Evolutionary conservation across 2,888 invertebrate genomes (phyloP).

Genomic region (Drosophila colorata): DNA sequence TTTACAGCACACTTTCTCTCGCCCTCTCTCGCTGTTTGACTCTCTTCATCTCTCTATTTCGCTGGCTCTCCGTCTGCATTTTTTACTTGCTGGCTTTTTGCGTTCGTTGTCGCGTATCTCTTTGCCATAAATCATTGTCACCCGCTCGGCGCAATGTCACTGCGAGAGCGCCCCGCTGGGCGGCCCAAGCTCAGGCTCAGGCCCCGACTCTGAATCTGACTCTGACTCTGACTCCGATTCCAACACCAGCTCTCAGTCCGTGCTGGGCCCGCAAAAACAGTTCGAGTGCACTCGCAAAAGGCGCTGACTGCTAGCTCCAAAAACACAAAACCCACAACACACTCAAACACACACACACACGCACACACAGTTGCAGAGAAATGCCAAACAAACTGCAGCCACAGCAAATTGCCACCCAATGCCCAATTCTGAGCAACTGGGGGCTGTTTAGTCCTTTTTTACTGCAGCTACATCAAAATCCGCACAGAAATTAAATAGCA

Average conservation of each 20-base stretch:
- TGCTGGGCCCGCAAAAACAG: constrained; percentile 36
- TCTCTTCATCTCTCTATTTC: constrained; percentile 12
- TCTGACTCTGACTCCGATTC: constrained; percentile 21
- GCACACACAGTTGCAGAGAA: constrained; percentile 18
- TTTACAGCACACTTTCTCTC: constrained; percentile 32
- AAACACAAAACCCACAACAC: constrained; percentile 41
- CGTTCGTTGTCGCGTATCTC: constrained; percentile 83
- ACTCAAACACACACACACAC: constrained; percentile 8
- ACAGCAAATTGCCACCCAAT: constrained; percentile 71
- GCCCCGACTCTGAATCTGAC: constrained; percentile 18
- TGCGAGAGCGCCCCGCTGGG: constrained; percentile 82
- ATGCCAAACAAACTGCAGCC: constrained; percentile 54
- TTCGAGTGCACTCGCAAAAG: constrained; percentile 48
- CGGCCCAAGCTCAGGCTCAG: constrained; percentile 45
- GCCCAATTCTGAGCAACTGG: constrained; percentile 48
- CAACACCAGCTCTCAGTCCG: constrained; percentile 21
- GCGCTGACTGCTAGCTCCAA: constrained; percentile 54
- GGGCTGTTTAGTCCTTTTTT: constrained; percentile 59
- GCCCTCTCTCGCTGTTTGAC: constrained; percentile 1
- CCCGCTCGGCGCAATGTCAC: constrained; percentile 83
- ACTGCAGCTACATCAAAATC: constrained; percentile 67
- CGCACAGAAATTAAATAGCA: constrained; percentile 61
- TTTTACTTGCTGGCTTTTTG: constrained; percentile 66
- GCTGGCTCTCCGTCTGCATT: constrained; percentile 24
- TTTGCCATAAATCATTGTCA: constrained; percentile 84